phyloP scores from a whole-genome alignment of 2,888 invertebrate species.

The Oeneis ivallda region DNA sequence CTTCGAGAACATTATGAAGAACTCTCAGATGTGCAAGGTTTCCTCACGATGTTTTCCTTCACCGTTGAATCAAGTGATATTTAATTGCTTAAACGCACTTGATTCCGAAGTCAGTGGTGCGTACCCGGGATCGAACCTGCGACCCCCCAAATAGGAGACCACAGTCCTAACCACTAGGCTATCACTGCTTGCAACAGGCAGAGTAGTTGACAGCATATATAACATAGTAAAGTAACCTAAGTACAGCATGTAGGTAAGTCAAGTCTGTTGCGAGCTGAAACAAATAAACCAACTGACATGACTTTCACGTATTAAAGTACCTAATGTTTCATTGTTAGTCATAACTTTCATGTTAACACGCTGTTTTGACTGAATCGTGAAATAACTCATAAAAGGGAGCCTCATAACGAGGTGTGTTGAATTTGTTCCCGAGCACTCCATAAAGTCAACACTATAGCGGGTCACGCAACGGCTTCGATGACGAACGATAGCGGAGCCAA shows the following conservation, averaged over 20 bases:
- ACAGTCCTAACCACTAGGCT: too few species aligned
- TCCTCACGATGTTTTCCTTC: too few species aligned
- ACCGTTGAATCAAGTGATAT: too few species aligned
- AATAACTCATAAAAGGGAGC: constrained; percentile 42
- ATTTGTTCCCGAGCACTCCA: constrained; percentile 64
- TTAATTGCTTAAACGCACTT: too few species aligned
- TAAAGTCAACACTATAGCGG: constrained; percentile 70
- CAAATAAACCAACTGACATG: neutral
- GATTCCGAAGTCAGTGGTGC: too few species aligned
- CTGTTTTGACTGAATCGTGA: constrained; percentile 34
- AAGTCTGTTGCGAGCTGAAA: neutral
- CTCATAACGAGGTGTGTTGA: constrained; percentile 49
- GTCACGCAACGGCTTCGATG: constrained; percentile 68
- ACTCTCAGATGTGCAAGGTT: too few species aligned
- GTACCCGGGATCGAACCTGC: too few species aligned
- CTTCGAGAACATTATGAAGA: too few species aligned
- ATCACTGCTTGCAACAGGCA: neutral
- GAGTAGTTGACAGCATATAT: neutral
- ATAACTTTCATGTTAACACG: constrained; percentile 35
- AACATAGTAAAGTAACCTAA: too few species aligned
- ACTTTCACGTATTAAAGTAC: neutral
- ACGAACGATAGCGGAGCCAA: constrained; percentile 47
- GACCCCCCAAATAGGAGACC: too few species aligned
- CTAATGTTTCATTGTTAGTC: constrained; percentile 5
- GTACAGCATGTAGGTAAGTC: too few species aligned